Conservation (phyloP, 2,888 invertebrate genomes). For the Azorinus chamasolen region DNA sequence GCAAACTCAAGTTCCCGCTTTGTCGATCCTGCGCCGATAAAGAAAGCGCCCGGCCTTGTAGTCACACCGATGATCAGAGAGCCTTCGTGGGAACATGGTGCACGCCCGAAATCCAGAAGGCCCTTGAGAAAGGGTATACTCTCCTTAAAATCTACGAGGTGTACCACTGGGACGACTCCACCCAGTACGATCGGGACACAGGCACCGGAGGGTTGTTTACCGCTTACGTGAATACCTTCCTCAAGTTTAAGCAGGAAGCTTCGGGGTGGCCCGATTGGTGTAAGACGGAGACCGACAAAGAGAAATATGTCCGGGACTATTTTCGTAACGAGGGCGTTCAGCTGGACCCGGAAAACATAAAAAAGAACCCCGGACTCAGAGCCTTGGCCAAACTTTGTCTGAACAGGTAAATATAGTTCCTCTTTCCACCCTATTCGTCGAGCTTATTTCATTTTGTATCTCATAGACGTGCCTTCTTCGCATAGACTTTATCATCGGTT, state of each 20-base stretch:
- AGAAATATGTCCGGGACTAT: slow-evolving; percentile 63
- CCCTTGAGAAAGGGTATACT: slow-evolving; percentile 79
- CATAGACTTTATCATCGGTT: no score
- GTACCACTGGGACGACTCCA: slow-evolving; percentile 71
- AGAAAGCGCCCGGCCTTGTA: slow-evolving; percentile 71
- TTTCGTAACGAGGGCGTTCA: slow-evolving; percentile 56
- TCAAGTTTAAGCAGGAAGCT: slow-evolving; percentile 73
- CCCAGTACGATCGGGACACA: slow-evolving; percentile 48
- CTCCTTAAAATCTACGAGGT: slow-evolving; percentile 81
- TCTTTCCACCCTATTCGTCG: neutral
- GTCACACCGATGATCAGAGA: slow-evolving; percentile 74
- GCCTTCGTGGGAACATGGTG: slow-evolving; percentile 81
- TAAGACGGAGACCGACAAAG: slow-evolving; percentile 53
- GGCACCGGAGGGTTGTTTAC: slow-evolving; percentile 74
- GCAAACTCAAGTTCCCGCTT: slow-evolving; percentile 81
- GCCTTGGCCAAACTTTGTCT: slow-evolving; percentile 49
- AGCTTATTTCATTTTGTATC: neutral
- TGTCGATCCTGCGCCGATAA: slow-evolving; percentile 76
- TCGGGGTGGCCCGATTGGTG: slow-evolving; percentile 35
- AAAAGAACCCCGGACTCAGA: slow-evolving; percentile 49
- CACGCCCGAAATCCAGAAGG: slow-evolving; percentile 81
- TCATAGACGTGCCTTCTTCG: no score
- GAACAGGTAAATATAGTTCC: slow-evolving; percentile 47
- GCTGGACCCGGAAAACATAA: slow-evolving; percentile 41
- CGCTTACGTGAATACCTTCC: slow-evolving; percentile 78